phyloP scores from a whole-genome alignment of 2,113 vertebrate species.

The Alectura lathami region DNA sequence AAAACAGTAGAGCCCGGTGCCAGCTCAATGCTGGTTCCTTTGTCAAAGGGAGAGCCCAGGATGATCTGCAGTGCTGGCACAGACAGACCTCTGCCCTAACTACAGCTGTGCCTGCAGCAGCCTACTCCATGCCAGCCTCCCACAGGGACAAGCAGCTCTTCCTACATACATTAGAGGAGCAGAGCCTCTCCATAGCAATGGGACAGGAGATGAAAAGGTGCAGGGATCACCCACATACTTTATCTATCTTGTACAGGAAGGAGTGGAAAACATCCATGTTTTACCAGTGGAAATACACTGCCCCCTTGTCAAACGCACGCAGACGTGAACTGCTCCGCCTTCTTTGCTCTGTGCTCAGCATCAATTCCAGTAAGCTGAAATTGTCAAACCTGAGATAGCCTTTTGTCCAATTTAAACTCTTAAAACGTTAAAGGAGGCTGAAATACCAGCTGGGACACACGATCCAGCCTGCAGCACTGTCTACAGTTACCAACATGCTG shows the following conservation, averaged over 20 bases:
- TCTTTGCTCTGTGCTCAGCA: neutral
- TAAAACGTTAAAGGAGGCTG: neutral
- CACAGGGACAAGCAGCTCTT: neutral
- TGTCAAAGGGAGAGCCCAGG: neutral
- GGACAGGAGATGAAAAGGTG: slow-evolving; percentile 14
- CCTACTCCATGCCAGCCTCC: neutral
- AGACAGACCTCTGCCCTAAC: neutral
- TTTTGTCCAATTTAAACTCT: slow-evolving; percentile 19
- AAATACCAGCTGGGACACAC: neutral
- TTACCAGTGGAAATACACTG: neutral
- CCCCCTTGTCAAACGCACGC: neutral
- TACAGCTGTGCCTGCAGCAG: neutral
- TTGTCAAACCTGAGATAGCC: neutral
- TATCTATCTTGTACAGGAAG: neutral
- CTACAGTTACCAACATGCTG: neutral
- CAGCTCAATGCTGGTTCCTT: neutral
- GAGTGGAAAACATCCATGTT: neutral
- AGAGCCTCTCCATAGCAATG: neutral
- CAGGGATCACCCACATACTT: neutral
- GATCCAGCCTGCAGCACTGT: neutral
- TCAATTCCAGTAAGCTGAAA: neutral
- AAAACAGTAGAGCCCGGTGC: neutral
- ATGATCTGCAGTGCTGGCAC: neutral
- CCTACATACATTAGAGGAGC: neutral
- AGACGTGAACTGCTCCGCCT: neutral